Base-by-base conservation (phyloP, 2,888 invertebrate genomes). In the Tinea pellionella region DNA sequence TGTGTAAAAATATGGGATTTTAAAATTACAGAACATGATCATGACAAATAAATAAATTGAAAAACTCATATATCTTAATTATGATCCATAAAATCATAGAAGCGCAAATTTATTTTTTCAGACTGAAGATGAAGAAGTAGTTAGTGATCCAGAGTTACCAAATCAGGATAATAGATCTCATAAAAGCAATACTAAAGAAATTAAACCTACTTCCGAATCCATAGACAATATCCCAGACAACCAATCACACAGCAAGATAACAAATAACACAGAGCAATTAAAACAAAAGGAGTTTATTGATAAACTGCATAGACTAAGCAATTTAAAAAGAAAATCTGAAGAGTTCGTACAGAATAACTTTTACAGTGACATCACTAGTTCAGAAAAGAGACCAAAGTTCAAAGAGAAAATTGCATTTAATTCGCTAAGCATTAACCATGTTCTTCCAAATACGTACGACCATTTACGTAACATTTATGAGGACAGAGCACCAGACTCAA, bases 301-400 rank as follows among this genome's bases (percentile, higher is more conserved):
- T 65, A 86, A 79, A 72, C 71, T 88, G 32, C 81, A 87, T 64
- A 80, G 79, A 65, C 70, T 87, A 60, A 86, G 77, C 65, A 78
- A 73, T 63, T 70, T 87, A 11, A 88, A 88, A 68, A 77, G 88
- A 64, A 88, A 86, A 72, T 88, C 88, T 4, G 85, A 85, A 41
- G 87, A 88, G 63, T 83, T 79, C 61, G 66, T 85, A 19, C 82
- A 84, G 64, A 85, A 81, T 66, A 82, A 75, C 63, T 88, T 82
- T 64, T 86, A 57, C 37, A 57, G 78, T 43, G 82, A 81, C 41
- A 64, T 80, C 60, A 62, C 78, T 43, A 79, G 75, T 64, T 63
- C 77, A 53, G 88, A 87, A 62, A 88, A 88, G 63, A 76, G 78
- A 64, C 71, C 75, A n/a, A 87, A 85, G 72, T 69, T 74, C 42